Base-by-base conservation (phyloP, 2,797 vertebrate genomes). In the Poecilia picta region DNA sequence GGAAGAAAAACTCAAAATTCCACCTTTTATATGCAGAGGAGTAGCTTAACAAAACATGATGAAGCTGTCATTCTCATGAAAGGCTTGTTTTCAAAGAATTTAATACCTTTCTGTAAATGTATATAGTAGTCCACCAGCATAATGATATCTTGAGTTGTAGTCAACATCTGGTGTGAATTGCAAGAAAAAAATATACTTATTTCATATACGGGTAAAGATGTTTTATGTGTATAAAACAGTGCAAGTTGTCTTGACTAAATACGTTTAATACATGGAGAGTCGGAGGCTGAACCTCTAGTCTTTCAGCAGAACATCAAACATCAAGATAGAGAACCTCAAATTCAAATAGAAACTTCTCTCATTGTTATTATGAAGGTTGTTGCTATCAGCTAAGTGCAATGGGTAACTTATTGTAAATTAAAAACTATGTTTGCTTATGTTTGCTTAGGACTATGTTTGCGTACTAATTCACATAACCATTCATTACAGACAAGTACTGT, bases 311-410 rank as follows among this genome's bases (percentile, higher is more conserved):
- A 68, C 33, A 33, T 70, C 23, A 70, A 43, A 70, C 41, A 43
- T n/a, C 39, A 70, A 70, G 43, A 39, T 12, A 1, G 36, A 68
- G 10, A 68, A n/a, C 20, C 23, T 25, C 8, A 15, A 3, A 47
- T 47, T 64, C 13, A 64, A 3, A 1, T 36, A 15, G 46, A 47
- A 66, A 47, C 13, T 8, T 13, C 41, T 8, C 12, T 5, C 13
- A 57, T 45, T 43, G 49, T 47, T 2, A 73, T 12, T 15, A 23
- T 5, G 33, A 33, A 18, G 3, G 8, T 23, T 70, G 53, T 15
- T 74, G 76, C 28, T 47, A 53, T 76, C 46, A 81, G 31, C 36
- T 4, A 53, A 66, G 28, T 10, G 15, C 46, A 84, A 59, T 23
- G 13, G 25, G 15, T 12, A 76, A 47, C 39, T 16, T 8, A 2